These are phyloP conservation scores for Phoeniculus purpureus DNA, from an alignment of 2,797 vertebrate genomes.

Conservation along the genomic window DNA sequence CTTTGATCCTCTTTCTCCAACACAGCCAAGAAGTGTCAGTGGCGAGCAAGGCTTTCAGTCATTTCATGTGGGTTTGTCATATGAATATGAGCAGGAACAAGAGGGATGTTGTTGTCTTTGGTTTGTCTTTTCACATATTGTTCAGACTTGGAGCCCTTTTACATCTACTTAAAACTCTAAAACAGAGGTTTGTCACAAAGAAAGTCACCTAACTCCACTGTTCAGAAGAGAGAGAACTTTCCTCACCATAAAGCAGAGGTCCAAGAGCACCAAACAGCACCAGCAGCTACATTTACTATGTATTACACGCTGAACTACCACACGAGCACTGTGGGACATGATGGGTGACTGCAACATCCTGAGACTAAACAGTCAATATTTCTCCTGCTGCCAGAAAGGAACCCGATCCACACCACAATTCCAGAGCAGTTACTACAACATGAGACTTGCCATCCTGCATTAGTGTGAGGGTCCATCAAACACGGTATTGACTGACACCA, in stretches of 20 bases:
- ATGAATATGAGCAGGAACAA: not conserved
- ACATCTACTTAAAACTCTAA: not conserved
- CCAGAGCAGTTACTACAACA: not conserved
- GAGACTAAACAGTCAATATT: not conserved
- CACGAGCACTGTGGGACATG: not conserved
- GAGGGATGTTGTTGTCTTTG: not conserved
- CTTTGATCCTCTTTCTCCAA: not conserved
- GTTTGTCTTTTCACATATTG: not conserved
- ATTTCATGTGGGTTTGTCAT: not conserved
- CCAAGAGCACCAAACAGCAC: not conserved
- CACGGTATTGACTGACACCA: constrained; percentile 22
- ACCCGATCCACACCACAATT: not conserved
- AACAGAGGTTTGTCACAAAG: not conserved
- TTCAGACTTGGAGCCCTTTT: not conserved
- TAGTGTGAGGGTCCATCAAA: constrained; percentile 34
- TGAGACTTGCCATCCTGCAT: constrained; percentile 6
- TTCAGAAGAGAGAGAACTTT: not conserved
- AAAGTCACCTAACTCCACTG: not conserved
- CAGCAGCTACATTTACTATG: not conserved
- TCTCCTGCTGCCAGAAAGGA: not conserved
- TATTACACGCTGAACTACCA: not conserved
- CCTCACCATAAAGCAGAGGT: not conserved
- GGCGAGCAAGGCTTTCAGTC: not conserved
- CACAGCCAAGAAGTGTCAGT: not conserved
- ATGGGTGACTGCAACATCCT: not conserved